Percentiles rank a stretch among this genome's conserved stretches.
Conservation (phyloP, 2,888 invertebrate species). For the Dicycla oo region DNA sequence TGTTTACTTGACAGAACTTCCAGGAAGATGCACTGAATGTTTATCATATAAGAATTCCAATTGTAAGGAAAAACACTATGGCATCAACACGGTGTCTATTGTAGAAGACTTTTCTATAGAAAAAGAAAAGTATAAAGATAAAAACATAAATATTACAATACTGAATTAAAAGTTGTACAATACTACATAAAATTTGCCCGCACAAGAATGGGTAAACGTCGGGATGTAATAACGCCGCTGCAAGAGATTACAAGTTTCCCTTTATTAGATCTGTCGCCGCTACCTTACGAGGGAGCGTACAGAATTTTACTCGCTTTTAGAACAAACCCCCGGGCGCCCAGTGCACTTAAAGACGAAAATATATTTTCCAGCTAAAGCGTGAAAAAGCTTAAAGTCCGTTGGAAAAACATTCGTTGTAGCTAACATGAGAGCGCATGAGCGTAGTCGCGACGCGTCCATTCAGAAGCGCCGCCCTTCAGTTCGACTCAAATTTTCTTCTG, state of each 20-base stretch:
- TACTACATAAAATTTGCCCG: not conserved
- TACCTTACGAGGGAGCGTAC: constrained; percentile 34
- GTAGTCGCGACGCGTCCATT: constrained; percentile 76
- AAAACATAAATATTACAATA: not conserved
- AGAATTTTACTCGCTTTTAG: constrained; percentile 63
- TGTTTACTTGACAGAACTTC: constrained; percentile 21
- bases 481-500: constrained; percentile 80
- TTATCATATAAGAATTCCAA: constrained; percentile 9
- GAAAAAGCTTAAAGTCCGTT: constrained; percentile 77
- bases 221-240: constrained; percentile 34
- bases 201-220: constrained; percentile 17
- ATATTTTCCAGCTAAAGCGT: constrained; percentile 70
- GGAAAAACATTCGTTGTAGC: constrained; percentile 73
- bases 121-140: not conserved
- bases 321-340: constrained; percentile 65
- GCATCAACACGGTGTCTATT: not conserved
- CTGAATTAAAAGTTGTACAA: not conserved
- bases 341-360: constrained; percentile 70
- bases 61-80: not conserved
- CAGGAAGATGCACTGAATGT: constrained; percentile 13
- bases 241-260: constrained; percentile 42
- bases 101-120: not conserved
- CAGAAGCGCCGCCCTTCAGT: constrained; percentile 84
- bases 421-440: constrained; percentile 81
- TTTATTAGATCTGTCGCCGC: constrained; percentile 36